These are phyloP conservation scores for Dendrolimus pini DNA, from an alignment of 2,888 invertebrate species.

Conservation along the genomic window DNA sequence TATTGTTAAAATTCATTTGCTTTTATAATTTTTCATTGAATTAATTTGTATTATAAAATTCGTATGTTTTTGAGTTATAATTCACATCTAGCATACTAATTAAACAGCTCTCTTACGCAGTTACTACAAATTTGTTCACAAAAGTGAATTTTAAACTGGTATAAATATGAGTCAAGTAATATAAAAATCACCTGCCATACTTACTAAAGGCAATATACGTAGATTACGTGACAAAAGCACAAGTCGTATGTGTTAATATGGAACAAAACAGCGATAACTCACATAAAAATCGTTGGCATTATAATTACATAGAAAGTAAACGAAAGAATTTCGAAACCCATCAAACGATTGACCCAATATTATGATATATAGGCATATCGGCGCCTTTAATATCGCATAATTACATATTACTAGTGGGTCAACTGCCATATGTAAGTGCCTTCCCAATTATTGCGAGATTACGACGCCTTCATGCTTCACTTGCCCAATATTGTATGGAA, in stretches of 20 bases:
- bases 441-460: constrained; percentile 47
- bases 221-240: not conserved
- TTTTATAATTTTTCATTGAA: too few species aligned
- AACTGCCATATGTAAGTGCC: constrained; percentile 41
- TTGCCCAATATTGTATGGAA: not conserved
- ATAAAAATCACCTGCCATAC: not conserved
- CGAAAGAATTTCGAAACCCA: constrained; percentile 44
- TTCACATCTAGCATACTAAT: too few species aligned
- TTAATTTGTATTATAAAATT: too few species aligned
- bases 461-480: not conserved
- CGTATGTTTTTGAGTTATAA: too few species aligned
- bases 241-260: not conserved
- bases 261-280: not conserved
- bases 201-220: not conserved
- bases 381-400: constrained; percentile 43
- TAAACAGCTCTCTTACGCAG: too few species aligned
- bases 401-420: constrained; percentile 58
- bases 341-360: constrained; percentile 48
- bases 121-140: too few species aligned
- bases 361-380: constrained; percentile 31
- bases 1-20: too few species aligned
- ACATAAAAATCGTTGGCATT: not conserved
- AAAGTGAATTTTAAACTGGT: too few species aligned
- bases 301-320: constrained; percentile 52
- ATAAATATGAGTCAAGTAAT: too few species aligned